Base-by-base conservation (phyloP, 35 echinoderm and acorn worm species). In the Acanthaster planci region DNA sequence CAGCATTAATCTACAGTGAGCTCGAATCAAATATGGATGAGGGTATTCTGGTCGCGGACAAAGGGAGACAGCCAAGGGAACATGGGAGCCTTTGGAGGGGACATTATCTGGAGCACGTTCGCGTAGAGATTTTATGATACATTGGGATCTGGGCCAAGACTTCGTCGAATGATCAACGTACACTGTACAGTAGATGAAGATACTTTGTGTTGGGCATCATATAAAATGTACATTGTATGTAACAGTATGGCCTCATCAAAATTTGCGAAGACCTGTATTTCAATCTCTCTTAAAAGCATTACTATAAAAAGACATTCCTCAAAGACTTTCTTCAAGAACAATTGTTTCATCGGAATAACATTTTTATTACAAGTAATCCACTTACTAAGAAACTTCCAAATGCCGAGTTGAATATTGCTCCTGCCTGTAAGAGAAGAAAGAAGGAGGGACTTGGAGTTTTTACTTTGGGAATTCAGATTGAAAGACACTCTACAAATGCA, bases 311-410 rank as follows among this genome's bases (percentile, higher is more conserved):
- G n/a, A n/a, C n/a, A n/a, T n/a, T n/a, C n/a, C n/a, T n/a, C n/a
- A n/a, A n/a, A n/a, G n/a, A n/a, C n/a, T n/a, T n/a, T n/a, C n/a
- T n/a, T n/a, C n/a, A n/a, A n/a, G n/a, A n/a, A n/a, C n/a, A n/a
- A n/a, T n/a, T n/a, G n/a, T n/a, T n/a, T n/a, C n/a, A n/a, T n/a
- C n/a, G n/a, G n/a, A n/a, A n/a, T n/a, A n/a, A n/a, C n/a, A n/a
- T n/a, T n/a, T n/a, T n/a, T n/a, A n/a, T n/a, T n/a, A n/a, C n/a
- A n/a, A n/a, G n/a, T n/a, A n/a, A n/a, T n/a, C n/a, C 18, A 93
- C 87, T 97, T 87, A 97, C 94, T 50, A 97, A 40, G 51, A 97
- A 97, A 88, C 94, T 97, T 55, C 94, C 94, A 86, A 97, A 97
- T 79, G 94, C 94, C 57, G 94, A 97, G 75, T 97, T 97, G 77